Conservation (phyloP, 2,797 vertebrate genomes). For the Xenentodon cancila region DNA sequence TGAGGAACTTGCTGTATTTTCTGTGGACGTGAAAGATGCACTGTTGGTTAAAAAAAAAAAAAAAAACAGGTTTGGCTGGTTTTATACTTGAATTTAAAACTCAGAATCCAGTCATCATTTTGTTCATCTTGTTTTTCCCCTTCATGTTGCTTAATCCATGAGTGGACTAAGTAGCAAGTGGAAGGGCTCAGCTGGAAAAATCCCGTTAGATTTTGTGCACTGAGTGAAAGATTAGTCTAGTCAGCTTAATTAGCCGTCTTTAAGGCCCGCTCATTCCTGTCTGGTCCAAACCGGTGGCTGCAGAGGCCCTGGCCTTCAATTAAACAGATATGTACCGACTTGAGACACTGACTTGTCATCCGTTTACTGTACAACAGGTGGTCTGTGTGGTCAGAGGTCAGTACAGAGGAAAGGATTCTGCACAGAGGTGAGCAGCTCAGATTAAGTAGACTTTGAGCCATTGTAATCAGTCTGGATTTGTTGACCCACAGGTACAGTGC, state of each 20-base stretch:
- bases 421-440: conserved; percentile 46
- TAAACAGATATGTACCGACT: not conserved
- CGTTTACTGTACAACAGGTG: too few species aligned
- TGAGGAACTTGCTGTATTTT: too few species aligned
- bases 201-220: conserved; percentile 23
- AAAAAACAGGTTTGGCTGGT: too few species aligned
- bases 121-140: too few species aligned
- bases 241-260: conserved; percentile 18
- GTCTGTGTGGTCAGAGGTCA: conserved; percentile 20
- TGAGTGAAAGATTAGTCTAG: conserved; percentile 22
- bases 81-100: too few species aligned
- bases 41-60: too few species aligned
- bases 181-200: not conserved
- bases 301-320: not conserved
- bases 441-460: conserved; percentile 53
- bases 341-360: not conserved
- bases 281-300: conserved; percentile 16
- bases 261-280: conserved; percentile 9
- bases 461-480: conserved; percentile 24
- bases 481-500: conserved; percentile 19
- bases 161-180: conserved; percentile 3
- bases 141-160: not conserved
- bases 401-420: conserved; percentile 27
- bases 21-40: too few species aligned
- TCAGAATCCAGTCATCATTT: too few species aligned